These are phyloP conservation scores for Sycobia sp. DNA, from an alignment of 1,140 invertebrate genomes.

Conservation along the genomic window DNA sequence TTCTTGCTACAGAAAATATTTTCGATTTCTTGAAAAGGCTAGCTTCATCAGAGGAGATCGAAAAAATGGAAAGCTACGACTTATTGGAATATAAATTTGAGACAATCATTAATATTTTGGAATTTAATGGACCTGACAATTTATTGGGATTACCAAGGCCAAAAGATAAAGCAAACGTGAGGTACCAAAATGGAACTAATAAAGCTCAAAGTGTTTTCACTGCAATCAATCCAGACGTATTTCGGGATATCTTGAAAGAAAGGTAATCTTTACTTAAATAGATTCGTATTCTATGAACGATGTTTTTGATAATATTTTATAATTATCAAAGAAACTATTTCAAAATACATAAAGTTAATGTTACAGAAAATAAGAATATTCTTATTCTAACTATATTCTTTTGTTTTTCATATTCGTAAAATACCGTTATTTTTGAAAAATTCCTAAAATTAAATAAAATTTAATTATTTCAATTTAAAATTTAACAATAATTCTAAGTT, in stretches of 20 bases:
- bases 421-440: no score
- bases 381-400: no score
- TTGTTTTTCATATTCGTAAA: no score
- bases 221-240: slow-evolving; percentile 30
- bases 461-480: no score
- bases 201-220: slow-evolving; percentile 33
- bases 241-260: slow-evolving; percentile 39
- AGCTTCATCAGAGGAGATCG: slow-evolving; percentile 32
- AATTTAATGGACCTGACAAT: background rate
- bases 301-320: no score
- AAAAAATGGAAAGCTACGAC: slow-evolving; percentile 39
- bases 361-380: no score
- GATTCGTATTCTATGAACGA: no score
- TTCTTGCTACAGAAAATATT: no score
- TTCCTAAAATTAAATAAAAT: no score
- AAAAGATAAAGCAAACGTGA: slow-evolving; percentile 22
- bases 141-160: background rate
- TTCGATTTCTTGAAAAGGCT: slow-evolving; percentile 29
- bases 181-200: background rate
- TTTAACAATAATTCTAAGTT: no score
- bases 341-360: no score
- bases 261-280: slow-evolving; percentile 32
- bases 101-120: slow-evolving; percentile 25
- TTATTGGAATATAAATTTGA: slow-evolving; percentile 46
- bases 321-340: no score